Percentiles rank a stretch among this genome's conserved stretches.
Conservation (phyloP, 2,888 invertebrate genomes). For the Athetis lepigone region DNA sequence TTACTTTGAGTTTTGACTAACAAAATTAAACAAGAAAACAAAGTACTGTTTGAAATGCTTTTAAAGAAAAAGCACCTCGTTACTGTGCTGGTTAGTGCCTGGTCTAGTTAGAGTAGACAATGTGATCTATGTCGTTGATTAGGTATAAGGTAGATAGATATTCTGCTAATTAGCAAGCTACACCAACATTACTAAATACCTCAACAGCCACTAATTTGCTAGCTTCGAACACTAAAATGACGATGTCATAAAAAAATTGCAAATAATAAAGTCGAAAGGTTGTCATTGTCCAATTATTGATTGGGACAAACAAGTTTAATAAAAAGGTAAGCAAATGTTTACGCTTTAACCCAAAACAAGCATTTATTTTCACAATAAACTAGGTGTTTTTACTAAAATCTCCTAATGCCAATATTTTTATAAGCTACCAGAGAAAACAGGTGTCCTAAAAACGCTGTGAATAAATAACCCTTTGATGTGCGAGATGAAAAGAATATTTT, state of each 20-base stretch:
- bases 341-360: conserved; percentile 10
- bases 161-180: conserved; percentile 11
- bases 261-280: background rate
- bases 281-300: background rate
- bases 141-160: background rate
- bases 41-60: conserved; percentile 10
- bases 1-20: conserved; percentile 56
- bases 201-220: background rate
- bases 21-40: conserved; percentile 47
- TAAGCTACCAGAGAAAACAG: conserved; percentile 25
- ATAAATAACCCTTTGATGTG: conserved; percentile 58
- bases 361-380: conserved; percentile 10
- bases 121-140: conserved; percentile 23
- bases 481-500: conserved; percentile 52
- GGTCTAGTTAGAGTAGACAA: conserved; percentile 19
- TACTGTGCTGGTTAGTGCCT: conserved; percentile 4
- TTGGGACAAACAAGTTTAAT: conserved; percentile 9
- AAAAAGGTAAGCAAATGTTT: conserved; percentile 2
- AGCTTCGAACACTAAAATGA: background rate
- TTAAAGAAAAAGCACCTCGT: conserved; percentile 3
- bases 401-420: conserved; percentile 36
- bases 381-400: conserved; percentile 13
- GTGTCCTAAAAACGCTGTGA: conserved; percentile 48
- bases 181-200: background rate
- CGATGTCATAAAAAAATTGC: background rate